Evolutionary conservation across 2,113 vertebrate species (phyloP), one percentile per base, ranked within the genome.

Genomic region (Odobenus rosmarus): DNA sequence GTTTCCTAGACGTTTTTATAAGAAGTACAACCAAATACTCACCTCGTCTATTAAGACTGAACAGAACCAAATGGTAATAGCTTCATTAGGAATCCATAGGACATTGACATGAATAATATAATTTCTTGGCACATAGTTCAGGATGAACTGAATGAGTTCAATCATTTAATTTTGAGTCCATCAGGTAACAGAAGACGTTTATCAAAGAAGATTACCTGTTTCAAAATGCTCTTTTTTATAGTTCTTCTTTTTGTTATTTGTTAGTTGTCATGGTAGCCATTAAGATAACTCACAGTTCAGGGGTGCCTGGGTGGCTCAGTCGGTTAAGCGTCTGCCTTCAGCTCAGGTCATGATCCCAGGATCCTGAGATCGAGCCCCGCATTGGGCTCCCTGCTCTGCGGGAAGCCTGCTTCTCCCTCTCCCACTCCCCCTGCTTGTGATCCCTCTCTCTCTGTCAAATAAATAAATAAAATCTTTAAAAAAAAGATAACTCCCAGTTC

Each of bases 91-190:
- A 62, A 36, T 55, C 62, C 62, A 72, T 0, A 69, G 72, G 77
- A 91, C 28, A 55, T 1, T 53, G 71, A 39, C 3, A 7, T 28
- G 8, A 92, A 7, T 11, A 28, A 57, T 55, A 26, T 49, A 53
- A 76, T 81, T 94, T 88, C 33, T 96, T 97, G 31, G 53, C 64
- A 7, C 55, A 7, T 21, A 71, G 23, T 94, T 97, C 1, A 89
- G 90, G 57, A 51, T 24, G 53, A 88, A 92, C 77, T 82, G 42
- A 77, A 77, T 18, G 74, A 77, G 42, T 77, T 77, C 18, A 28
- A 77, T 77, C 76, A 42, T 31, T 74, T 94, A 93, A 92, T 96
- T 92, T 97, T 18, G 51, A 9, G 36, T 94, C 80, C 83, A 28
- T 88, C 88, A 74, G 82, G 33, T 72, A 97, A 92, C 28, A 93